A percentile compares a stretch with the other conserved stretches of the same genome.
These are phyloP conservation scores for Drosophila helvetica DNA, from an alignment of 2,888 invertebrate genomes.

Conservation along the genomic window DNA sequence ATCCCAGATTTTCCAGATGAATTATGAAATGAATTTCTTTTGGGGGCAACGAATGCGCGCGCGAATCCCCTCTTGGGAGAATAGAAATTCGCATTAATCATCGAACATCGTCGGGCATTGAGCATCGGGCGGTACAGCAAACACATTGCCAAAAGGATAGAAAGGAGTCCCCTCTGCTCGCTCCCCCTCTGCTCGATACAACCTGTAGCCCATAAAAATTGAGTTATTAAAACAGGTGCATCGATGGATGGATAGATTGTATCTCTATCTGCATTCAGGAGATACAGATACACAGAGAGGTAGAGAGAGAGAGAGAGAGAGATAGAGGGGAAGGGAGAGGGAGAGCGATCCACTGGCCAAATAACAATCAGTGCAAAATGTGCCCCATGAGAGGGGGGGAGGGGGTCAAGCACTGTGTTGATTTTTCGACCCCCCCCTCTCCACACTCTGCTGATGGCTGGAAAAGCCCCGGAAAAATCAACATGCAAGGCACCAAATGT, in stretches of 20 bases:
- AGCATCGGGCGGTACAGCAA: constrained; percentile 37
- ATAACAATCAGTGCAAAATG: constrained; percentile 57
- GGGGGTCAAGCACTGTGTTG: constrained; percentile 36
- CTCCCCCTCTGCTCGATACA: neutral
- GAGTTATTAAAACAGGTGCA: constrained; percentile 68
- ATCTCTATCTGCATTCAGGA: constrained; percentile 6
- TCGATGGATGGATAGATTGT: constrained; percentile 27
- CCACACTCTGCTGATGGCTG: constrained; percentile 7
- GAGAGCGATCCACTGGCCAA: constrained; percentile 38
- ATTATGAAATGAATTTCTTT: constrained; percentile 70
- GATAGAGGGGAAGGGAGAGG: neutral
- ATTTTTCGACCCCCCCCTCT: neutral
- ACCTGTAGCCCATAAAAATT: constrained; percentile 63
- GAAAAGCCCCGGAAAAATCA: constrained; percentile 43
- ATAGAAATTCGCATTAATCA: constrained; percentile 65
- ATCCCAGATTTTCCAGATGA: constrained; percentile 42
- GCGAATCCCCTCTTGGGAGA: constrained; percentile 16
- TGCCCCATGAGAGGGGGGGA: constrained; percentile 46
- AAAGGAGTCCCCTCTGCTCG: neutral
- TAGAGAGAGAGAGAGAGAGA: neutral
- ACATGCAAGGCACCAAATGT: constrained; percentile 53
- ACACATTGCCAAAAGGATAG: constrained; percentile 41
- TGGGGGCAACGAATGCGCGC: constrained; percentile 23
- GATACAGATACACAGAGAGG: neutral
- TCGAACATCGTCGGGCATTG: constrained; percentile 58